Evolutionary conservation across 2,113 vertebrate genomes (phyloP).

Genomic region (Rallus limicola): DNA sequence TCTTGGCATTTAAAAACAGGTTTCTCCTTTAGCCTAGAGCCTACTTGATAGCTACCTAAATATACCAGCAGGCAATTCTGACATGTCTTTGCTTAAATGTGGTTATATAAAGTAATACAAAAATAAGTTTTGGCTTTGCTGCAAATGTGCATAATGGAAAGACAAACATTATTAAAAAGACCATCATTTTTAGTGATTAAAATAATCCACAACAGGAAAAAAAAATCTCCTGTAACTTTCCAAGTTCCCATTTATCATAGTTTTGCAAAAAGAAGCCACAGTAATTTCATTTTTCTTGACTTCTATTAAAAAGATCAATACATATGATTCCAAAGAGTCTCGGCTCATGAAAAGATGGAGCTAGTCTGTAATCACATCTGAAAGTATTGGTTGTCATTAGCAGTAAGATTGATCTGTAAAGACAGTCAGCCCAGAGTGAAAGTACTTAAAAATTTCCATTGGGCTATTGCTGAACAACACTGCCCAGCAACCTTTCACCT

Average conservation of each 20-base stretch:
- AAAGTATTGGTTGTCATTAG: slow-evolving; percentile 89
- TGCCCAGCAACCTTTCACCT: slow-evolving; percentile 80
- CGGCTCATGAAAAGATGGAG: slow-evolving; percentile 85
- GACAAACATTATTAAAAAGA: slow-evolving; percentile 81
- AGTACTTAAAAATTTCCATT: slow-evolving; percentile 77
- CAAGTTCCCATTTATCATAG: slow-evolving; percentile 85
- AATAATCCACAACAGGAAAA: slow-evolving; percentile 78
- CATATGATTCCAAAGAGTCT: slow-evolving; percentile 88
- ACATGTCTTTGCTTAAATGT: slow-evolving; percentile 45
- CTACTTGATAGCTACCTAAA: slow-evolving; percentile 40
- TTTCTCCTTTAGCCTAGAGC: slow-evolving; percentile 16
- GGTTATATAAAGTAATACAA: slow-evolving; percentile 72
- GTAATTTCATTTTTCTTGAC: slow-evolving; percentile 91
- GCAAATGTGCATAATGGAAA: slow-evolving; percentile 82
- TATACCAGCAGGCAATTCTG: slow-evolving; percentile 54
- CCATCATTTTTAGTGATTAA: slow-evolving; percentile 82
- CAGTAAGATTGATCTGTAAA: slow-evolving; percentile 80
- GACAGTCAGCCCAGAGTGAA: slow-evolving; percentile 71
- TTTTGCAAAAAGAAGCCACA: slow-evolving; percentile 80
- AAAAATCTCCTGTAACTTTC: slow-evolving; percentile 79
- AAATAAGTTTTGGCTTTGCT: slow-evolving; percentile 78
- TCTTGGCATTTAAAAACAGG: slow-evolving; percentile 9
- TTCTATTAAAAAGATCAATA: slow-evolving; percentile 93
- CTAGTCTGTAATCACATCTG: slow-evolving; percentile 86
- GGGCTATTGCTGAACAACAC: slow-evolving; percentile 65